A percentile compares a stretch with the other conserved stretches of the same genome.
Evolutionary conservation across 2,888 invertebrate species (phyloP).

Genomic region (Drosophila helvetica): DNA sequence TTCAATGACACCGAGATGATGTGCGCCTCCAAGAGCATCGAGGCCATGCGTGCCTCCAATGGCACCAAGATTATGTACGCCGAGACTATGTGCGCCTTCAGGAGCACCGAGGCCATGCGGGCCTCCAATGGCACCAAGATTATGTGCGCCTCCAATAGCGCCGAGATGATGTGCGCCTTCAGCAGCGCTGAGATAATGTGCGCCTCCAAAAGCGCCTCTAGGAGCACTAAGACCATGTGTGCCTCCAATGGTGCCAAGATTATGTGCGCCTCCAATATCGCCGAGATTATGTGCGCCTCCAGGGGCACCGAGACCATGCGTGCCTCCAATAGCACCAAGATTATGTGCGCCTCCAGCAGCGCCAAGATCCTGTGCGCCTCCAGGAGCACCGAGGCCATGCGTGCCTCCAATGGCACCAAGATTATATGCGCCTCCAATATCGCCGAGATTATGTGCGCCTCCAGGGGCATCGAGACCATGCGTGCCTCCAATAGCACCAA

Average conservation of each 20-base stretch:
- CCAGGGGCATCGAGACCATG: neutral
- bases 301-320: too few relatives aligned
- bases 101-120: too few relatives aligned
- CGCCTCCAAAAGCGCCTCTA: too few relatives aligned
- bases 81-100: too few relatives aligned
- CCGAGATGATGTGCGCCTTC: neutral
- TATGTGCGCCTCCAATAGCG: neutral
- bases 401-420: neutral
- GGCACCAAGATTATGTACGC: neutral
- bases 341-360: too few relatives aligned
- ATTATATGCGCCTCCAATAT: neutral
- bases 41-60: neutral
- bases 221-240: neutral
- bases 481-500: neutral
- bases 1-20: neutral
- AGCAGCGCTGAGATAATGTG: neutral
- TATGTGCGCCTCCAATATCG: neutral
- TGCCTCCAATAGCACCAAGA: too few relatives aligned
- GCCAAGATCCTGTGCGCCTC: too few relatives aligned
- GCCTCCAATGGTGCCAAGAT: too few relatives aligned
- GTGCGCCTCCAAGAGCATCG: neutral
- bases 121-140: neutral
- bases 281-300: too few relatives aligned
- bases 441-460: neutral
- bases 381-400: neutral